Percentiles rank a stretch among this genome's conserved stretches.
Conservation (phyloP, 92 coral and sea anemone species). For the Parazoanthus atlanticus region DNA sequence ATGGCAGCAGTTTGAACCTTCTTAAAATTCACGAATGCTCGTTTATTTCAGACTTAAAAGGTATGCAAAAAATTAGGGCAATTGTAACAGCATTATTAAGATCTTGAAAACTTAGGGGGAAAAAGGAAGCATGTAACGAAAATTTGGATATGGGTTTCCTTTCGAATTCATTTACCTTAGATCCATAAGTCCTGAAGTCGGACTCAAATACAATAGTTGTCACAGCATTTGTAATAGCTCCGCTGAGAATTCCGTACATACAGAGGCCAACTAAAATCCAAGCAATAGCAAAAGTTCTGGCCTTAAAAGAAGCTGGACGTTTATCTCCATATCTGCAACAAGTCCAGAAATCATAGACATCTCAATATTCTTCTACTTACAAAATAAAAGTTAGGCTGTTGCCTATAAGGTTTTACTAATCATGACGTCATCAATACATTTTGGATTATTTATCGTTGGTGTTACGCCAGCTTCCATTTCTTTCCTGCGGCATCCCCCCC, state of each 20-base stretch:
- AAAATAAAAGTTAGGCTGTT: too few species aligned
- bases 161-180: slow-evolving; percentile 67
- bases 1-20: too few species aligned
- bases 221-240: slow-evolving; percentile 65
- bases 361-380: too few species aligned
- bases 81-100: neutral
- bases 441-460: too few species aligned
- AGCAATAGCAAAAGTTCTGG: slow-evolving; percentile 59
- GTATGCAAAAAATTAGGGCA: too few species aligned
- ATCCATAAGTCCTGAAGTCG: slow-evolving; percentile 54
- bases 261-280: slow-evolving; percentile 73
- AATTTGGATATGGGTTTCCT: neutral
- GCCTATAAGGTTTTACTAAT: too few species aligned
- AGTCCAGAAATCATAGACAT: neutral
- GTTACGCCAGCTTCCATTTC: too few species aligned
- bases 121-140: neutral
- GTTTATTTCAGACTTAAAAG: too few species aligned
- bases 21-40: too few species aligned
- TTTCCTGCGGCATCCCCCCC: too few species aligned
- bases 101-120: neutral
- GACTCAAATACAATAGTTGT: slow-evolving; percentile 57
- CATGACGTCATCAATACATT: too few species aligned
- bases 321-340: slow-evolving; percentile 67
- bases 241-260: slow-evolving; percentile 61
- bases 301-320: slow-evolving; percentile 48